Percentiles rank a stretch among this genome's conserved stretches.
Conservation (phyloP, 2,113 vertebrate genomes). For the Pituophis catenifer region DNA sequence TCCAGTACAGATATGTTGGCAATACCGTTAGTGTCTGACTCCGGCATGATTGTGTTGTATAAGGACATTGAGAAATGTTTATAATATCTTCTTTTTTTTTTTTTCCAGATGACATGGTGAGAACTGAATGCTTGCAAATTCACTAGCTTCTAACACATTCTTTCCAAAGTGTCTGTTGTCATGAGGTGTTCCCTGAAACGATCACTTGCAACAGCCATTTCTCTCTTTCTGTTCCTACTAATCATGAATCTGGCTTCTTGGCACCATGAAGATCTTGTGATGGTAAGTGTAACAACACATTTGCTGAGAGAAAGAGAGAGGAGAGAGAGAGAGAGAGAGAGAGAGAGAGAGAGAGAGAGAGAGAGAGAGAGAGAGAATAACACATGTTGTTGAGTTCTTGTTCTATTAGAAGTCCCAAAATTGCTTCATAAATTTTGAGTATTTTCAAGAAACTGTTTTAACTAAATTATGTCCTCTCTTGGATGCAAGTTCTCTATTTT, state of each 20-base stretch:
- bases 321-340: not conserved
- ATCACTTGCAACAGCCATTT: rapidly evolving
- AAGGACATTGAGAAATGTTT: not conserved
- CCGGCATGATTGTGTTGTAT: not conserved
- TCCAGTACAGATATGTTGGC: not conserved
- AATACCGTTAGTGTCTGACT: not conserved
- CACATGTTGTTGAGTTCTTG: not conserved
- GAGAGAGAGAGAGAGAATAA: not conserved
- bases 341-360: rapidly evolving
- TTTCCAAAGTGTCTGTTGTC: not conserved
- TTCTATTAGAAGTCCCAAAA: not conserved
- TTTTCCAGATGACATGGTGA: not conserved
- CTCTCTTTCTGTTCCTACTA: not conserved
- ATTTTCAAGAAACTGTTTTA: not conserved
- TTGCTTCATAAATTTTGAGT: not conserved
- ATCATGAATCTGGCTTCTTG: not conserved
- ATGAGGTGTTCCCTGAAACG: constrained; percentile 53
- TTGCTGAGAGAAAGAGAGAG: not conserved
- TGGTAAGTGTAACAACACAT: not conserved
- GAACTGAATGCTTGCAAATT: not conserved
- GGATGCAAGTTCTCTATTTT: not conserved
- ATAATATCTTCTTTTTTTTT: not conserved
- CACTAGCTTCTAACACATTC: not conserved
- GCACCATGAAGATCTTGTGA: not conserved
- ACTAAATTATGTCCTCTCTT: not conserved